Evolutionary conservation across 2,888 invertebrate species (phyloP).

Genomic region (Venusia cambrica): DNA sequence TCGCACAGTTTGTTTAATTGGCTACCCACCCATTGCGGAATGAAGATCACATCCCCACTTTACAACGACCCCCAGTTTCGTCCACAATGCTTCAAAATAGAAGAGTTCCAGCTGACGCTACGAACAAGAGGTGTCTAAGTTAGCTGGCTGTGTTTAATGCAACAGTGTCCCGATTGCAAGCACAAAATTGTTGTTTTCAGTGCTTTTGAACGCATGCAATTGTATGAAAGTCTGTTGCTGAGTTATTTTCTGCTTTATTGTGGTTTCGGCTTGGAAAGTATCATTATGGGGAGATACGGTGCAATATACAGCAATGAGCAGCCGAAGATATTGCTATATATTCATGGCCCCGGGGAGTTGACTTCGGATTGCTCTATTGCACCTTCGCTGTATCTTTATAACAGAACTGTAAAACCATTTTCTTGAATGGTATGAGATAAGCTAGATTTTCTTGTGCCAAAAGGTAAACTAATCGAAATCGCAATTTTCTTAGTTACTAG

Average conservation of each 20-base stretch:
- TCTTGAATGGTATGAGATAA: constrained; percentile 2
- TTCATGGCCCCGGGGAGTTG: constrained; percentile 13
- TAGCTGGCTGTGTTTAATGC: constrained; percentile 40
- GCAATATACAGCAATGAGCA: constrained; percentile 11
- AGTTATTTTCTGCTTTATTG: constrained; percentile 26
- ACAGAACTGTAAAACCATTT: constrained; percentile 13
- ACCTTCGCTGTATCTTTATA: constrained; percentile 11
- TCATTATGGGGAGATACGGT: constrained; percentile 13
- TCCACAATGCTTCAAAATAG: constrained; percentile 10
- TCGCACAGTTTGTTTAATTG: constrained; percentile 49
- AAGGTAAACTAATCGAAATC: no score
- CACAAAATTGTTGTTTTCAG: constrained; percentile 40
- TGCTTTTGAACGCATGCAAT: constrained; percentile 41
- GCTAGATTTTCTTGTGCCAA: constrained; percentile 1
- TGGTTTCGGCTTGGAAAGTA: constrained; percentile 11
- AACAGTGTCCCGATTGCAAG: constrained; percentile 35
- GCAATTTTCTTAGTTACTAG: no score
- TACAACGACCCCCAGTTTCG: constrained; percentile 26
- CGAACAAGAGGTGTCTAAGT: constrained; percentile 27
- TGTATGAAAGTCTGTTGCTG: constrained; percentile 28
- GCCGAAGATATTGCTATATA: constrained; percentile 10
- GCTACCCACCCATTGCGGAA: constrained; percentile 39
- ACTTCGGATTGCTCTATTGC: constrained; percentile 15
- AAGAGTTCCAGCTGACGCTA: constrained; percentile 10
- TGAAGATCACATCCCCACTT: constrained; percentile 34